These are phyloP conservation scores for Spilarctia lutea DNA, from an alignment of 2,888 invertebrate species.

Conservation along the genomic window DNA sequence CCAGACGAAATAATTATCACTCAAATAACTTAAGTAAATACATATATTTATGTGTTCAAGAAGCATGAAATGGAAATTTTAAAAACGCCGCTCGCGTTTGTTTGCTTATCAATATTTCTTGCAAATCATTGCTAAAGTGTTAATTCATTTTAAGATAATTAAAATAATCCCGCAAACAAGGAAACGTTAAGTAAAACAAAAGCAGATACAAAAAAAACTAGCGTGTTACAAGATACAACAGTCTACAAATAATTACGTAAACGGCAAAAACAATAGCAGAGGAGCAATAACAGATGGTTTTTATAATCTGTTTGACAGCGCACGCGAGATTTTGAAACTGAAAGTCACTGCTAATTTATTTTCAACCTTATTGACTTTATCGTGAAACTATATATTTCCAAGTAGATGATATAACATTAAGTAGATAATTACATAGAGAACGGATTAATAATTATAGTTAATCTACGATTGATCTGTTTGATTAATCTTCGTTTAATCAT, in stretches of 20 bases:
- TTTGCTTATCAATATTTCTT: background rate
- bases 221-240: constrained; percentile 41
- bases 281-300: constrained; percentile 23
- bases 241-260: constrained; percentile 50
- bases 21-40: no score
- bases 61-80: background rate
- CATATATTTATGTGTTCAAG: no score
- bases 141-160: background rate
- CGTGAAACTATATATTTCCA: constrained; percentile 32
- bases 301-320: constrained; percentile 34
- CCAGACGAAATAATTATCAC: no score
- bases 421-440: constrained; percentile 37
- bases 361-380: constrained; percentile 35
- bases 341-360: constrained; percentile 45
- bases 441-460: constrained; percentile 42
- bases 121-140: background rate
- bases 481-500: constrained; percentile 45
- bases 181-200: constrained; percentile 22
- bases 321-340: constrained; percentile 49
- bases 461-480: constrained; percentile 39
- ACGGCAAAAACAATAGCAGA: constrained; percentile 29
- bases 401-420: constrained; percentile 39
- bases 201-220: constrained; percentile 20
- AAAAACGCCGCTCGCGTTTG: background rate
- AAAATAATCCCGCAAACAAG: constrained; percentile 9